Percentiles rank a stretch among this genome's conserved stretches.
Evolutionary conservation across 2,888 invertebrate species (phyloP).

Genomic region (Formica aserva): DNA sequence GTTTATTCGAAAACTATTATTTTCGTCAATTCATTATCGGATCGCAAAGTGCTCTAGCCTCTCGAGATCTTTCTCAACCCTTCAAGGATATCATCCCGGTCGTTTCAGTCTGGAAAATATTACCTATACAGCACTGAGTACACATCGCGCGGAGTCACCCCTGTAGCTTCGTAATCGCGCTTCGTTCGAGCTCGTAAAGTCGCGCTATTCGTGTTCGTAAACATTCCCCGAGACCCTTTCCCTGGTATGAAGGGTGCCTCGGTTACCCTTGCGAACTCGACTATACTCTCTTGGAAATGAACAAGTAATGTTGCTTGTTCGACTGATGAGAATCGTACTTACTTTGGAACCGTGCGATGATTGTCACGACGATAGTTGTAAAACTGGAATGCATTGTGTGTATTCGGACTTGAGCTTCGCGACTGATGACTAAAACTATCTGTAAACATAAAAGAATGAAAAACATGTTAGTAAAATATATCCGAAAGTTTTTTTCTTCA

Average conservation of each 20-base stretch:
- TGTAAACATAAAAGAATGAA: background rate
- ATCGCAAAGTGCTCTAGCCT: background rate
- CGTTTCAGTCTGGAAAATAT: conserved; percentile 14
- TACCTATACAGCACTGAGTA: background rate
- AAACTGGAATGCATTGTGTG: background rate
- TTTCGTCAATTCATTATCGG: background rate
- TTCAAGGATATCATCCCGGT: background rate
- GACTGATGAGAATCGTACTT: conserved; percentile 12
- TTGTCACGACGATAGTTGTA: background rate
- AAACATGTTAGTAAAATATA: background rate
- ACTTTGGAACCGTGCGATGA: conserved; percentile 14
- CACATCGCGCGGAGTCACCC: conserved; percentile 12
- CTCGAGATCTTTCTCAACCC: background rate
- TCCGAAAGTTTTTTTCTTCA: background rate
- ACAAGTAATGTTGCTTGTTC: background rate
- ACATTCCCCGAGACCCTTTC: conserved; percentile 54
- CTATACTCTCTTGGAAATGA: background rate
- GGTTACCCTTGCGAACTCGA: background rate
- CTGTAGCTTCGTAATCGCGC: conserved; percentile 42
- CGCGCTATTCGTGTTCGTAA: conserved; percentile 62
- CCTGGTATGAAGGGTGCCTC: conserved; percentile 17
- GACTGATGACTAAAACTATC: background rate
- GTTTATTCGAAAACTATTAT: background rate
- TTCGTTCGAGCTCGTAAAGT: conserved; percentile 60
- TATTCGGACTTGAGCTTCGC: background rate